phyloP scores from a whole-genome alignment of 2,888 invertebrate species.

The Drosophila lacicola region DNA sequence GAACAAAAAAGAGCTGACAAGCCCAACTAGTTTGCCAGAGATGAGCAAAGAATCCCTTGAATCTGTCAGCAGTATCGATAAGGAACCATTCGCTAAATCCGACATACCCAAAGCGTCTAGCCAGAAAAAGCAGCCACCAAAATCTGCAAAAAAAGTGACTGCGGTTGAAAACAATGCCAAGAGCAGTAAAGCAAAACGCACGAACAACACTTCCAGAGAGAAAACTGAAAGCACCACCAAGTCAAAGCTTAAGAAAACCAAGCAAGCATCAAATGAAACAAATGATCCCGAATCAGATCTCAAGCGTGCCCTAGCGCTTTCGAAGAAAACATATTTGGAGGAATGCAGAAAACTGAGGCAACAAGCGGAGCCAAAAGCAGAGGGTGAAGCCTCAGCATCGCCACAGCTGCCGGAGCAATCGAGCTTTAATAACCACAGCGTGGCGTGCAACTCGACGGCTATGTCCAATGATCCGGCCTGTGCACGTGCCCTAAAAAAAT shows the following conservation, averaged over 20 bases:
- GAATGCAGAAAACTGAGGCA: slow-evolving; percentile 30
- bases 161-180: background rate
- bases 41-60: background rate
- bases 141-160: background rate
- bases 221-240: background rate
- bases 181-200: background rate
- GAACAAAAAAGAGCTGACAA: background rate
- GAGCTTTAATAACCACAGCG: slow-evolving; percentile 55
- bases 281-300: slow-evolving; percentile 30
- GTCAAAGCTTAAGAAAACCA: background rate
- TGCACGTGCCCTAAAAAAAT: background rate
- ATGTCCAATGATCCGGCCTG: slow-evolving; percentile 48
- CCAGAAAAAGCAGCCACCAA: slow-evolving; percentile 1
- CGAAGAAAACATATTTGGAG: slow-evolving; percentile 36
- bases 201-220: background rate
- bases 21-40: background rate
- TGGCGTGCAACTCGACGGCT: slow-evolving; percentile 78
- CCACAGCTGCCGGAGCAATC: slow-evolving; percentile 43
- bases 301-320: slow-evolving; percentile 47
- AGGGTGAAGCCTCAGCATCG: background rate
- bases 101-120: background rate
- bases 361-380: background rate
- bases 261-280: background rate
- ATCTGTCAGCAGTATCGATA: background rate
- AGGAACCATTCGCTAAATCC: background rate